Evolutionary conservation across 2,797 vertebrate species (phyloP), one percentile per base, ranked within the genome.

Genomic region (Hybognathus amarus): DNA sequence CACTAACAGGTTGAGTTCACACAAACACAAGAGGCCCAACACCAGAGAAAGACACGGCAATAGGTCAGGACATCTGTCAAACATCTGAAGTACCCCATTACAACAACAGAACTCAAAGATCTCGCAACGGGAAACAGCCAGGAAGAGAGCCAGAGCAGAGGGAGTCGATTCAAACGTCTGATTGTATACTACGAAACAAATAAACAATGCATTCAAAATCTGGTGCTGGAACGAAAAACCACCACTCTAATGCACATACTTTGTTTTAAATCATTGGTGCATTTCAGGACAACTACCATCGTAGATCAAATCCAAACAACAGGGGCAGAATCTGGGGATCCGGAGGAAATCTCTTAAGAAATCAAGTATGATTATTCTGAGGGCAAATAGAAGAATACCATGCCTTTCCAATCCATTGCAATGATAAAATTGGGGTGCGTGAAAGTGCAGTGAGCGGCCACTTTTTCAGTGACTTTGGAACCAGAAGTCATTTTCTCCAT

Each of bases 21-120:
- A 42, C 17, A 8, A 54, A 69, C 64, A 40, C 33, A 30, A 17
- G 24, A 27, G 59, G 59, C 24, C 59, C 11, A 30, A 30, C 24
- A 6, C 6, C 50, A 10, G 36, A 79, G 47, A 45, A 24, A 45
- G 78, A 80, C 17, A 30, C 54, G 3, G 12, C 78, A 80, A 80
- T 68, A 73, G 38, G 40, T 73, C 68, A 80, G 40, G 54, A 71
- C 68, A 71, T 10, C 63, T 50, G 68, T 80, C 79, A 71, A 71
- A 61, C 79, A 61, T 80, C 38, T 61, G 56, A 63, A 42, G 56
- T 24, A 15, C 54, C 74, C 73, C 2, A 0, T 42, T 45, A 80
- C 38, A 70, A 71, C 33, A 70, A 80, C 79, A 71, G 71, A 63
- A 50, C 24, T 70, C 52, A 63, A 80, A 71, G 20, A 13, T 47